These are phyloP conservation scores for Schrankia costaestrigalis DNA, from an alignment of 2,888 invertebrate genomes.

Conservation along the genomic window DNA sequence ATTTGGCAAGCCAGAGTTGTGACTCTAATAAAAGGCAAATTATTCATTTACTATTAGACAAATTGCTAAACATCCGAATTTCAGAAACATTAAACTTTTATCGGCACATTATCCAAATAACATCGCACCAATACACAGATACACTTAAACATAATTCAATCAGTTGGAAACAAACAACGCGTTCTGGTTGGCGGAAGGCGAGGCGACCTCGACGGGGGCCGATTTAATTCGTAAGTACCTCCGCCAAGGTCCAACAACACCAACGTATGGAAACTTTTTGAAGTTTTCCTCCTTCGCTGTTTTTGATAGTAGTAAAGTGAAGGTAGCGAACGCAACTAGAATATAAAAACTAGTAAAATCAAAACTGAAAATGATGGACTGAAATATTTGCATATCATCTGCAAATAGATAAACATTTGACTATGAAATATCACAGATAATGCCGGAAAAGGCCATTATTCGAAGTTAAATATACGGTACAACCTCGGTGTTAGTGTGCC, in stretches of 20 bases:
- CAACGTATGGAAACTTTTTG: constrained; percentile 48
- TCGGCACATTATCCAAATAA: constrained; percentile 5
- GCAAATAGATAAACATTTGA: neutral
- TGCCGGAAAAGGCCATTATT: constrained; percentile 2
- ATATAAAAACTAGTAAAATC: constrained; percentile 12
- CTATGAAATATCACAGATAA: neutral
- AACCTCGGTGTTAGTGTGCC: no score
- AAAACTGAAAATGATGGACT: neutral
- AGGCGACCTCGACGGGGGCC: constrained; percentile 53
- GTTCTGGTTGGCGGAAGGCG: constrained; percentile 43
- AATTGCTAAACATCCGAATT: no score
- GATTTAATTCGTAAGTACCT: constrained; percentile 61
- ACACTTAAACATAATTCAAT: constrained; percentile 23
- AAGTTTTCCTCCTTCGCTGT: constrained; percentile 40
- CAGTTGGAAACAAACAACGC: constrained; percentile 28
- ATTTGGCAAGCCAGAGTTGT: no score
- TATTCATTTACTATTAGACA: no score
- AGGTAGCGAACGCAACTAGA: constrained; percentile 16
- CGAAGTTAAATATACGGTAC: neutral
- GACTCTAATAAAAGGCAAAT: no score
- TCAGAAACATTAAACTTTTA: constrained; percentile 2
- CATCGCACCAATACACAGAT: constrained; percentile 1
- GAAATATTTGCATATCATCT: neutral
- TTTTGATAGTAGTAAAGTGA: constrained; percentile 30
- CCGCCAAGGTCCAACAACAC: constrained; percentile 54